Percentiles rank a stretch among this genome's conserved stretches.
These are phyloP conservation scores for Pomacea canaliculata DNA, from an alignment of 2,888 invertebrate species.

Conservation along the genomic window DNA sequence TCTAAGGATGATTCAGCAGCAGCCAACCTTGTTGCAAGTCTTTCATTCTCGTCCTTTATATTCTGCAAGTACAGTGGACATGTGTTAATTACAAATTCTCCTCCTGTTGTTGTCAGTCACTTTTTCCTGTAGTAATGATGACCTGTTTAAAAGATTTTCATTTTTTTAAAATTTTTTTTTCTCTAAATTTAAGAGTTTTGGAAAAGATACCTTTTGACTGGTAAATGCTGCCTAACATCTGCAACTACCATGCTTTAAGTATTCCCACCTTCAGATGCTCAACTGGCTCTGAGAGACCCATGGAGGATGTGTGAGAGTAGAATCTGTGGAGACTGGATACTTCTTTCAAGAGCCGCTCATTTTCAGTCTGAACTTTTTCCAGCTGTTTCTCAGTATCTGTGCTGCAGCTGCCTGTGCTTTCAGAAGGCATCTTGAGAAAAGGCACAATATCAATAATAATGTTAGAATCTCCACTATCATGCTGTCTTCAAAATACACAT, in stretches of 20 bases:
- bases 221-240: too few species aligned
- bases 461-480: too few species aligned
- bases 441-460: too few species aligned
- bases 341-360: slow-evolving; percentile 43
- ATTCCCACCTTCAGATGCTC: slow-evolving; percentile 24
- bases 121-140: background rate
- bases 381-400: slow-evolving; percentile 61
- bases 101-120: background rate
- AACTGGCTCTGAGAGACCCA: slow-evolving; percentile 19
- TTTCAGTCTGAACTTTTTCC: slow-evolving; percentile 52
- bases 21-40: slow-evolving; percentile 39
- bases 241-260: too few species aligned
- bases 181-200: too few species aligned
- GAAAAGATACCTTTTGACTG: too few species aligned
- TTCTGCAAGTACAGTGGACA: slow-evolving; percentile 32
- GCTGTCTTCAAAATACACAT: too few species aligned
- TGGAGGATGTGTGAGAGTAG: slow-evolving; percentile 21
- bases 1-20: slow-evolving; percentile 19
- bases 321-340: slow-evolving; percentile 33
- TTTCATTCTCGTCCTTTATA: slow-evolving; percentile 49
- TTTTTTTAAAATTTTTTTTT: background rate
- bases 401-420: slow-evolving; percentile 40
- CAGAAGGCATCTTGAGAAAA: slow-evolving; percentile 2
- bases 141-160: background rate
- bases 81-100: too few species aligned